Base-by-base conservation (phyloP, 2,113 vertebrate species). In the Platanista minor region DNA sequence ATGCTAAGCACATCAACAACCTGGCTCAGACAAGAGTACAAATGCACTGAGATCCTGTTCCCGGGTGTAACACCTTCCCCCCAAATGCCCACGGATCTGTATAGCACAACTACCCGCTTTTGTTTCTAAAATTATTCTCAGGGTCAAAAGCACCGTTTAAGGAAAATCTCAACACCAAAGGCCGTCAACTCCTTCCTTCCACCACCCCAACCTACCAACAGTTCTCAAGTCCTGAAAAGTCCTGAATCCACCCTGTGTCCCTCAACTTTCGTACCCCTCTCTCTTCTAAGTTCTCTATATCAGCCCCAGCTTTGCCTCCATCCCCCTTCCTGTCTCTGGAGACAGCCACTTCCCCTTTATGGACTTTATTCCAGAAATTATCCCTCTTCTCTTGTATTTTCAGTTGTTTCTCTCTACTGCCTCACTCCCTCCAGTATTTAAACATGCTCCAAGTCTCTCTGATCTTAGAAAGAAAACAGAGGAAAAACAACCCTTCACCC, bases 21-120 rank as follows among this genome's bases (percentile, higher is more conserved):
- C 86, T 88, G 81, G 86, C 83, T 87, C 84, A 94, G 90, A 81
- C 85, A 23, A 74, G 43, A 72, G 67, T 61, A 85, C 87, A 87
- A 87, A 80, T 61, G 92, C 93, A 92, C 39, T 4, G 62, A 92
- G 96, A 93, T 80, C 71, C 61, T 66, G 9, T n/a, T 49, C 61
- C 71, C 8, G 2, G 33, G 36, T 33, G 7, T 8, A 25, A 57
- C 10, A 27, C 78, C 83, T 91, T 75, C 71, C 84, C 8, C 52
- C 17, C 23, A 90, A 90, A 2, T 23, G 81, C 15, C 59, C 74
- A 91, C 21, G 46, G 59, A 72, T 64, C 62, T 69, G 46, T 21
- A 90, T 8, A 77, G 49, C 66, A 90, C 46, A 96, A 75, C 59
- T 14, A 77, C 23, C 8, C 20, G 49, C 62, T 95, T 96, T 15